These are phyloP conservation scores for Cebus imitator DNA, from an alignment of 2,113 vertebrate species.

Conservation along the genomic window DNA sequence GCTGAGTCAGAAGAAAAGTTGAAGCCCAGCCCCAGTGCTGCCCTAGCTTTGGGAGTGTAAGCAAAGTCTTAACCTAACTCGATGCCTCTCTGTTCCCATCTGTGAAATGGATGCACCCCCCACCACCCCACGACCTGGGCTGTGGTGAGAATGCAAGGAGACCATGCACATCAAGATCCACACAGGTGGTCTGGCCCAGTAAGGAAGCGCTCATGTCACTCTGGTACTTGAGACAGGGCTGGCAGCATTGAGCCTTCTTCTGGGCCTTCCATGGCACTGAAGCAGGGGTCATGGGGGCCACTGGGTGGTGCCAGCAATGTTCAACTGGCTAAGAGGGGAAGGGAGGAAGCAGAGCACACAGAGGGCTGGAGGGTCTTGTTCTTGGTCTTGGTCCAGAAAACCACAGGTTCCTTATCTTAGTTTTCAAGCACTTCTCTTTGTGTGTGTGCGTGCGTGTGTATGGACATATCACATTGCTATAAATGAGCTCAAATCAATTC, in stretches of 20 bases:
- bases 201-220: background rate
- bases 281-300: background rate
- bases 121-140: background rate
- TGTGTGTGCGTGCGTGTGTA: background rate
- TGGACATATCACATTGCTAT: background rate
- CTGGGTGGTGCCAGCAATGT: background rate
- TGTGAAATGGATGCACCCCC: background rate
- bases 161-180: too few species aligned
- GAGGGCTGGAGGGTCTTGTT: background rate
- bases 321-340: background rate
- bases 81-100: background rate
- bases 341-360: background rate
- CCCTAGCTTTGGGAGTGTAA: background rate
- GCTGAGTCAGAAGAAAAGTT: too few species aligned
- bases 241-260: background rate
- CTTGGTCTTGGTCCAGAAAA: background rate
- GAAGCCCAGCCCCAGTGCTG: background rate
- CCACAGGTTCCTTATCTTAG: background rate
- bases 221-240: background rate
- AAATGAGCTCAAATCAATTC: background rate
- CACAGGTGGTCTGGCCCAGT: too few species aligned
- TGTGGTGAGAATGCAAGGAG: background rate
- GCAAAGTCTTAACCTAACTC: background rate
- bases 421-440: background rate
- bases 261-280: background rate